Evolutionary conservation across 2,113 vertebrate genomes (phyloP), one percentile per base, ranked within the genome.

Genomic region (Chaenocephalus aceratus): DNA sequence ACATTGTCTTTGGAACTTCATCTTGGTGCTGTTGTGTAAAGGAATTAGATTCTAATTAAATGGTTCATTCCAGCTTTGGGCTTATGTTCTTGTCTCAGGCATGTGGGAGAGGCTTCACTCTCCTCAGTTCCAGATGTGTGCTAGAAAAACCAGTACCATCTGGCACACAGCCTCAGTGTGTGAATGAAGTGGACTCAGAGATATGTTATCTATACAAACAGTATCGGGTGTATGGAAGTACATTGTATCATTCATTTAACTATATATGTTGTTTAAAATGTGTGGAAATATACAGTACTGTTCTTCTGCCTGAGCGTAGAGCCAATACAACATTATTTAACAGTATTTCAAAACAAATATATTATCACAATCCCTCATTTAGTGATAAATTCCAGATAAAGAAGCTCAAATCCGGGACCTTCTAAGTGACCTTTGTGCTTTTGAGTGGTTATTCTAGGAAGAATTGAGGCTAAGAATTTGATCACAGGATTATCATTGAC

Each of bases 81-180:
- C 13, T 70, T 62, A 64, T 53, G 18, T 9, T 45, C 45, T 23
- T 69, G 79, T 30, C 18, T 75, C n/a, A 44, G 41, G 13, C 56
- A 58, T 63, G 44, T 57, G 30, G 63, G 30, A 26, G 36, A 23
- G 45, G 46, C 21, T 61, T 61, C 48, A 41, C 51, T 62, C 41
- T 30, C 56, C 34, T 14, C 5, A 46, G 64, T 62, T 49, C 75
- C 63, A 83, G 77, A 80, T 77, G 73, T 71, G 66, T 21, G 60
- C 51, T 58, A 68, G 70, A 71, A 45, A 71, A 54, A 75, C 41
- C 41, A 63, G 10, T 53, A 66, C 66, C 77, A 66, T 72, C 76
- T 84, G 71, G 34, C 53, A 44, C 21, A 7, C 16, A 21, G n/a
- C 15, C 30, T 45, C 57, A 45, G 21, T 64, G 14, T 30, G 66